phyloP scores from a whole-genome alignment of 1,140 invertebrate species.

The Drosophila pseudoobscura region DNA sequence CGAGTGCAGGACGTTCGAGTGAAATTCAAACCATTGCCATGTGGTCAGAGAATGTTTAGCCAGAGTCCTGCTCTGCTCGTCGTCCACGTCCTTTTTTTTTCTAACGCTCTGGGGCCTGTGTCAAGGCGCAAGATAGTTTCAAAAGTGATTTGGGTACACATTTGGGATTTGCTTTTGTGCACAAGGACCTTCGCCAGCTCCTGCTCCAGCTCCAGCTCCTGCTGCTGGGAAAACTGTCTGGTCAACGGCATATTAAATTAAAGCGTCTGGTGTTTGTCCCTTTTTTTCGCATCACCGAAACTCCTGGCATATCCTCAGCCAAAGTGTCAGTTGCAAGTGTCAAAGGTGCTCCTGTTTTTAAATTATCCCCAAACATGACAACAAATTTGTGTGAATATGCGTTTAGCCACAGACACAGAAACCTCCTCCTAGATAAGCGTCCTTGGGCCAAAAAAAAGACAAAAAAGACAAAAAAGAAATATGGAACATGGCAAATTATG shows the following conservation, averaged over 20 bases:
- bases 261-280: slow-evolving; percentile 58
- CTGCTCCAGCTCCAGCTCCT: not conserved
- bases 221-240: slow-evolving; percentile 34
- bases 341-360: slow-evolving; percentile 79
- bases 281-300: slow-evolving; percentile 6
- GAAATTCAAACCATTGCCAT: slow-evolving; percentile 56
- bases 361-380: slow-evolving; percentile 77
- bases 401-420: slow-evolving; percentile 64
- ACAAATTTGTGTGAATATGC: slow-evolving; percentile 78
- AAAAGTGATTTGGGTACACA: slow-evolving; percentile 80
- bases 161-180: slow-evolving; percentile 65
- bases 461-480: slow-evolving; percentile 18
- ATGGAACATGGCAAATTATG: slow-evolving; percentile 68
- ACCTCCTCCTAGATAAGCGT: slow-evolving; percentile 57
- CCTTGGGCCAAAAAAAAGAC: slow-evolving; percentile 11
- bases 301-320: slow-evolving; percentile 18
- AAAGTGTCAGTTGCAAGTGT: slow-evolving; percentile 80
- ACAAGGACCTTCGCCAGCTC: not conserved
- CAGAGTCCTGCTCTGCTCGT: slow-evolving; percentile 18
- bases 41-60: slow-evolving; percentile 64
- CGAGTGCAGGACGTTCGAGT: slow-evolving; percentile 33
- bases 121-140: slow-evolving; percentile 80
- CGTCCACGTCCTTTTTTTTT: slow-evolving; percentile 14
- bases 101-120: slow-evolving; percentile 50
- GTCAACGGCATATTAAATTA: slow-evolving; percentile 80